These are phyloP conservation scores for Muraenolepis orangiensis DNA, from an alignment of 2,797 vertebrate species.

Conservation along the genomic window DNA sequence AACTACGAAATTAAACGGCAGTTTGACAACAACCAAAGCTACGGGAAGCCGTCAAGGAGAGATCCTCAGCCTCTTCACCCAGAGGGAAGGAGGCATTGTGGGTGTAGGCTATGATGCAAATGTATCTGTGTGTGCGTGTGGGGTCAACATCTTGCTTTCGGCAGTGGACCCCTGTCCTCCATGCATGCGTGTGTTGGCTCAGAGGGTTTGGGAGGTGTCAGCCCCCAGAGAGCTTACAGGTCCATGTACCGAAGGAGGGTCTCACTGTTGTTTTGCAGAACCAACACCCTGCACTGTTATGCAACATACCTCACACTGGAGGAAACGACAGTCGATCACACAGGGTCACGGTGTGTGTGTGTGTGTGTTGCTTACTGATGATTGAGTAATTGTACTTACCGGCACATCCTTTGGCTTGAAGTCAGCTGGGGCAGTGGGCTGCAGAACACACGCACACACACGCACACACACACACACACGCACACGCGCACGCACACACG, in stretches of 20 bases:
- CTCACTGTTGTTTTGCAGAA: slow-evolving; percentile 26
- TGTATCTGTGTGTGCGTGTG: slow-evolving; percentile 36
- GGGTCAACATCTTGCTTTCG: not conserved
- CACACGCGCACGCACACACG: not conserved
- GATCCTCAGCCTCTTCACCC: no score
- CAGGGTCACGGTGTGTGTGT: not conserved
- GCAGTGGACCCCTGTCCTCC: not conserved
- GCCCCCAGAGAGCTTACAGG: slow-evolving; percentile 26
- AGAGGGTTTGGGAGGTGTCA: not conserved
- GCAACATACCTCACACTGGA: slow-evolving; percentile 48
- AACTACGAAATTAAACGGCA: no score
- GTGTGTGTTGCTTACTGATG: not conserved
- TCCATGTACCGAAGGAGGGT: slow-evolving; percentile 25
- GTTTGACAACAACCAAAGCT: slow-evolving; percentile 4
- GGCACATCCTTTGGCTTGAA: slow-evolving; percentile 56
- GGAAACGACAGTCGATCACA: slow-evolving; percentile 21
- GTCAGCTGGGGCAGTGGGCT: slow-evolving; percentile 51
- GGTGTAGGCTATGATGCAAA: slow-evolving; percentile 33
- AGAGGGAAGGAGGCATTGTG: slow-evolving; percentile 19
- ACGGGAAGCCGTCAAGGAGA: no score
- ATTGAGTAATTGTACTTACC: slow-evolving; percentile 48
- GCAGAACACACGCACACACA: slow-evolving; percentile 16
- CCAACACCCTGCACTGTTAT: slow-evolving; percentile 44
- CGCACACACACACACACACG: not conserved
- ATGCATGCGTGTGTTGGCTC: not conserved